A percentile compares a stretch with the other conserved stretches of the same genome.
Evolutionary conservation across 30 jellyfish, hydroid and myxozoan genomes (phyloP).

Genomic region (Turritopsis rubra): DNA sequence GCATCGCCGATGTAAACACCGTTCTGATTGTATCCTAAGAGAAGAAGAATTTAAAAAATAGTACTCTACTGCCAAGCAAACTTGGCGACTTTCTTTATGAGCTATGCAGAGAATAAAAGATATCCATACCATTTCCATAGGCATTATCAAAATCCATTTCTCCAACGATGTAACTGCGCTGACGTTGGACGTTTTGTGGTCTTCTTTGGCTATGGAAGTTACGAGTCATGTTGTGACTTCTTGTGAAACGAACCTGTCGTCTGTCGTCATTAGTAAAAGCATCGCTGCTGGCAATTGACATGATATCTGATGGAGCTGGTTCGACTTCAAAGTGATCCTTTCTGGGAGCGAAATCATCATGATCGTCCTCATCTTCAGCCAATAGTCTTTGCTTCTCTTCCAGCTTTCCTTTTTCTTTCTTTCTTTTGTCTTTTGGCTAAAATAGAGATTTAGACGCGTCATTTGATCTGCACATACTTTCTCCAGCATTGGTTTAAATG

Average conservation of each 20-base stretch:
- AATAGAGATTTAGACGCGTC: too few relatives aligned
- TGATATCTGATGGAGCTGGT: slow-evolving; percentile 22
- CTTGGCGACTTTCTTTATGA: background rate
- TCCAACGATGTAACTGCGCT: slow-evolving; percentile 13
- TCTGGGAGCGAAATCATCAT: background rate
- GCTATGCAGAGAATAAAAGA: background rate
- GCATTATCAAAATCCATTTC: slow-evolving; percentile 7
- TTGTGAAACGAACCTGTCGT: slow-evolving; percentile 12
- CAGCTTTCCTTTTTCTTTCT: slow-evolving; percentile 18
- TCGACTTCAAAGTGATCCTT: slow-evolving; percentile 15
- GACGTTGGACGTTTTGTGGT: slow-evolving; percentile 20
- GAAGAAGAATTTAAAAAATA: background rate
- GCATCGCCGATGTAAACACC: slow-evolving; percentile 35
- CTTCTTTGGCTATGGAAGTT: slow-evolving; percentile 34
- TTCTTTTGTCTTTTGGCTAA: background rate
- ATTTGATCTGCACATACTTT: too few relatives aligned
- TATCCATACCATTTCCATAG: slow-evolving; percentile 19
- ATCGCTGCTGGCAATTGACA: slow-evolving; percentile 30
- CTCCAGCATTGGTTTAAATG: too few relatives aligned
- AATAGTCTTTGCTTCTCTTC: slow-evolving; percentile 25
- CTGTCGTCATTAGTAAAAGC: slow-evolving; percentile 20
- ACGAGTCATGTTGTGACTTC: slow-evolving; percentile 22
- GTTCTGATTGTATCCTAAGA: slow-evolving; percentile 27
- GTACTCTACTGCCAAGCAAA: background rate
- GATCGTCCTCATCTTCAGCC: slow-evolving; percentile 4